Conservation (phyloP, 2,797 vertebrate genomes). For the Labeo calbasu region DNA sequence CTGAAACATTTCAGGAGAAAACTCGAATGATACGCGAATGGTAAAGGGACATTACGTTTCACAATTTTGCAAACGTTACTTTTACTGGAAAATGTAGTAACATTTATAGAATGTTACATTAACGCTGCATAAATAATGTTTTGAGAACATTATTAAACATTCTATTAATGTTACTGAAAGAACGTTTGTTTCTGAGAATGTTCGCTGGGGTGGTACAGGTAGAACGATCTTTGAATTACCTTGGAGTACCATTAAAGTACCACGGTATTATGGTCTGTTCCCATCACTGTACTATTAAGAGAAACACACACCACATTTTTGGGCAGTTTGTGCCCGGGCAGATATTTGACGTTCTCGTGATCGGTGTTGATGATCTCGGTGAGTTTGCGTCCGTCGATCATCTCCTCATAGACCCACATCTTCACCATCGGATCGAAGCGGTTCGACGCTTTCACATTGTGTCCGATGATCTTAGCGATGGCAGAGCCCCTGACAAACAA, state of each 20-base stretch:
- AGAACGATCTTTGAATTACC: neutral
- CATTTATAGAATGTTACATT: too few species aligned
- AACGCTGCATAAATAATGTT: too few species aligned
- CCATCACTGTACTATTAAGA: neutral
- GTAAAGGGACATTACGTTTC: too few species aligned
- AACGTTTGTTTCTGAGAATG: neutral
- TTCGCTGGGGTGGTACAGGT: neutral
- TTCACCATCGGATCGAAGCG: slow-evolving; percentile 81
- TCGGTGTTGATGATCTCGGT: slow-evolving; percentile 84
- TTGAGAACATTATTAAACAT: too few species aligned
- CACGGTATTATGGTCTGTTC: neutral
- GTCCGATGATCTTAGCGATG: slow-evolving; percentile 84
- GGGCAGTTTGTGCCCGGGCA: slow-evolving; percentile 82
- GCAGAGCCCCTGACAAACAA: slow-evolving; percentile 77
- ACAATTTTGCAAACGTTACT: neutral
- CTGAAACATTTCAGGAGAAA: too few species aligned
- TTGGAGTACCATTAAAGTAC: neutral
- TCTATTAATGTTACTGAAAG: too few species aligned
- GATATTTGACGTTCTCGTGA: slow-evolving; percentile 85
- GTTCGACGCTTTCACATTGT: slow-evolving; percentile 79
- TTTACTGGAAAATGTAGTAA: too few species aligned
- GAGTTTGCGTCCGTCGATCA: slow-evolving; percentile 78
- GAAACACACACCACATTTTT: slow-evolving; percentile 78
- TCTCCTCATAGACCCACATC: slow-evolving; percentile 87
- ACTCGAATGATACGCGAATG: too few species aligned